phyloP scores from a whole-genome alignment of 2,113 vertebrate genomes.

The Psittacus erithacus region DNA sequence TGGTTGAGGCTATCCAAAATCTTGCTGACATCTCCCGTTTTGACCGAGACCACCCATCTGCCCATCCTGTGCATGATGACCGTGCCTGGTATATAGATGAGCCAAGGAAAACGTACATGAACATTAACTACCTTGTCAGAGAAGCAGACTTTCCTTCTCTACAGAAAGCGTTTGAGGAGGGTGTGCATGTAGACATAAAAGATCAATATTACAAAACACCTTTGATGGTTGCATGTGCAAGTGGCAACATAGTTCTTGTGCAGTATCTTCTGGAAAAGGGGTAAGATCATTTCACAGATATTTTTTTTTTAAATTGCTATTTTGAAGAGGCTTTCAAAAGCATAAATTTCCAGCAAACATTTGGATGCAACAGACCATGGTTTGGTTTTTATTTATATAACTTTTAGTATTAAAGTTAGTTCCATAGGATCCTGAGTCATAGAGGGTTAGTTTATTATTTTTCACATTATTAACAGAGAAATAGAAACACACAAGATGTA shows the following conservation, averaged over 20 bases:
- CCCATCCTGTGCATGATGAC: slow-evolving; percentile 88
- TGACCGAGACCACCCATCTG: slow-evolving; percentile 73
- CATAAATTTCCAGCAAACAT: background rate
- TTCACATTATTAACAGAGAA: background rate
- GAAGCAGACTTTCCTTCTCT: slow-evolving; percentile 85
- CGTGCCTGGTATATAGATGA: slow-evolving; percentile 87
- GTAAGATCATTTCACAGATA: slow-evolving; percentile 70
- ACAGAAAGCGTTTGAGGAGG: slow-evolving; percentile 83
- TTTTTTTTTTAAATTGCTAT: background rate
- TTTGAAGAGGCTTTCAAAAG: background rate
- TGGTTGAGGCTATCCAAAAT: slow-evolving; percentile 82
- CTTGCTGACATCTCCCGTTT: slow-evolving; percentile 71
- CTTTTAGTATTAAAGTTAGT: background rate
- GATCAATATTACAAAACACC: slow-evolving; percentile 92
- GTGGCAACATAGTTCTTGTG: slow-evolving; percentile 81
- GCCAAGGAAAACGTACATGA: slow-evolving; percentile 74
- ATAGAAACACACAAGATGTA: background rate
- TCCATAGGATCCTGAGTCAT: background rate
- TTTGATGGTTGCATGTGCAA: slow-evolving; percentile 86
- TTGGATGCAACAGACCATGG: background rate
- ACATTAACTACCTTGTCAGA: slow-evolving; percentile 85
- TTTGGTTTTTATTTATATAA: background rate
- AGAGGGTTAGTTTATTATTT: background rate
- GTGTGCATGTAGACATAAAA: slow-evolving; percentile 85
- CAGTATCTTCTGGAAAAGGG: slow-evolving; percentile 85